A percentile compares a stretch with the other conserved stretches of the same genome.
Conservation (phyloP, 2,888 invertebrate genomes). For the Epiblema foenella region DNA sequence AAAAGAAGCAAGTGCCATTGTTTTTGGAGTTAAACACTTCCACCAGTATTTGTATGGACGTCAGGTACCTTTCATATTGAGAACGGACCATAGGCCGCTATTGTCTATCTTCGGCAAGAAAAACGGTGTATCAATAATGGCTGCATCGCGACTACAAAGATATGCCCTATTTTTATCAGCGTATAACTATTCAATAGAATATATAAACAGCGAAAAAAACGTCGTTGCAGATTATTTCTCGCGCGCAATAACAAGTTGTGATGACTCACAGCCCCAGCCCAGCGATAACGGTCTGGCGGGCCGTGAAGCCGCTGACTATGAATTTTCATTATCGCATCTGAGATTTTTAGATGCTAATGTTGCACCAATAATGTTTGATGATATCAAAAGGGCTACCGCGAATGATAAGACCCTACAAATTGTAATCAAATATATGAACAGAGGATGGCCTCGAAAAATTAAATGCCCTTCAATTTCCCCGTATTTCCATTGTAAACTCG, state of each 20-base stretch:
- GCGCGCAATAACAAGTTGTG: too few relatives aligned
- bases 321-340: too few relatives aligned
- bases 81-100: conserved; percentile 45
- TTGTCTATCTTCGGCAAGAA: conserved; percentile 27
- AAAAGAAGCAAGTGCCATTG: conserved; percentile 47
- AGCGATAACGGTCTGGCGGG: too few relatives aligned
- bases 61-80: conserved; percentile 45
- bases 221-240: conserved; percentile 3
- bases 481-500: conserved; percentile 15
- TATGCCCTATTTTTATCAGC: background rate
- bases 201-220: conserved; percentile 5
- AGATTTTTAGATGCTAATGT: too few relatives aligned
- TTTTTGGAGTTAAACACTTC: conserved; percentile 46
- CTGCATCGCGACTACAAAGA: conserved; percentile 42
- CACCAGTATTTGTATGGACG: conserved; percentile 49
- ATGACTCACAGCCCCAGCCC: background rate
- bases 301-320: too few relatives aligned
- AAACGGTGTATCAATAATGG: conserved; percentile 40
- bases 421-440: conserved; percentile 43
- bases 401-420: conserved; percentile 34
- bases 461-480: background rate
- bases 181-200: background rate
- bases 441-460: conserved; percentile 26
- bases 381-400: too few relatives aligned
- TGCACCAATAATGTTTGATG: too few relatives aligned